Conservation (phyloP, 2,888 invertebrate genomes). For the Calephelis perditalis region DNA sequence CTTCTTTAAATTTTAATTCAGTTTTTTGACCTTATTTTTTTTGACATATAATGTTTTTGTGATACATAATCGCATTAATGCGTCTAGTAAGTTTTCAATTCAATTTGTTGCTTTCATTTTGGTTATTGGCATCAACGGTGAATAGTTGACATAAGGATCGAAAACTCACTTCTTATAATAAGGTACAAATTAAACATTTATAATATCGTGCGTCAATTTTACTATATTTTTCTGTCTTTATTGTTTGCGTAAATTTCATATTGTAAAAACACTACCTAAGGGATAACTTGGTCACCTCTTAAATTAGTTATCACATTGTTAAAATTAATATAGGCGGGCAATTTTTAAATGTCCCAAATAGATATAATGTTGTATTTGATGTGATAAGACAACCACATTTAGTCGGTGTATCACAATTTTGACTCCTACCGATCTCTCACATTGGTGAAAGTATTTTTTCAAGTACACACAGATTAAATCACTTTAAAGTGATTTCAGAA, state of each 20-base stretch:
- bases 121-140: slow-evolving; percentile 37
- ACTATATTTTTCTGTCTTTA: slow-evolving; percentile 28
- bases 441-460: slow-evolving; percentile 34
- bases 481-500: slow-evolving; percentile 4
- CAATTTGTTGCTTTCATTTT: slow-evolving; percentile 48
- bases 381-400: slow-evolving; percentile 59
- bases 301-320: slow-evolving; percentile 66
- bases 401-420: slow-evolving; percentile 66
- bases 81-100: slow-evolving; percentile 59
- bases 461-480: slow-evolving; percentile 2
- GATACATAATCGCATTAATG: slow-evolving; percentile 76
- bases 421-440: slow-evolving; percentile 60
- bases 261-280: slow-evolving; percentile 45
- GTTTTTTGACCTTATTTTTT: no score
- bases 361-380: slow-evolving; percentile 66
- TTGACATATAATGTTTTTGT: slow-evolving; percentile 76
- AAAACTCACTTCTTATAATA: slow-evolving; percentile 29
- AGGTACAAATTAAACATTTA: slow-evolving; percentile 66
- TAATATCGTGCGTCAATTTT: slow-evolving; percentile 52
- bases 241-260: slow-evolving; percentile 33
- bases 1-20: no score
- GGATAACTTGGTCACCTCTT: slow-evolving; percentile 51
- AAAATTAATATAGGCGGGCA: slow-evolving; percentile 57
- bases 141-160: not conserved
- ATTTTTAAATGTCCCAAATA: slow-evolving; percentile 57